These are phyloP conservation scores for Maccullochella peelii DNA, from an alignment of 2,113 vertebrate genomes.

Conservation along the genomic window DNA sequence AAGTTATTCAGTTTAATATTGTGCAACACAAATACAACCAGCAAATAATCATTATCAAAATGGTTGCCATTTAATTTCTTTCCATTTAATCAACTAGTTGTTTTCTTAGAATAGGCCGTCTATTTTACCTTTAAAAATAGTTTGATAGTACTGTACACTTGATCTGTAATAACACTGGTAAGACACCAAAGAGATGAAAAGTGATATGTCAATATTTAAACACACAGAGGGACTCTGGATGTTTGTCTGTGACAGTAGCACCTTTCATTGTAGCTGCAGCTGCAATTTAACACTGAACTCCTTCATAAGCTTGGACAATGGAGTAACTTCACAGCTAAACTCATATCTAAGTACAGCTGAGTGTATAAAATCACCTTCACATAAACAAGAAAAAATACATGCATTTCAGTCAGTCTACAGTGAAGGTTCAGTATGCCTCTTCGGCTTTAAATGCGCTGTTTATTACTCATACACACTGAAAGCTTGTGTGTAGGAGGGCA, in stretches of 20 bases:
- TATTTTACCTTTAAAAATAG: not conserved
- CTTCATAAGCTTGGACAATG: not conserved
- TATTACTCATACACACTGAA: conserved; percentile 58
- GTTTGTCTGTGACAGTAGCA: not conserved
- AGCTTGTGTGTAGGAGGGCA: conserved; percentile 61
- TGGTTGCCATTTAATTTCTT: not conserved
- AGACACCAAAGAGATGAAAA: not conserved
- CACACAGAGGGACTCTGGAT: not conserved
- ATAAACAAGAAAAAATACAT: conserved; percentile 3
- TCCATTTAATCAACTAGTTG: not conserved
- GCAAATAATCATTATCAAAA: not conserved
- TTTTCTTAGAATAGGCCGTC: not conserved
- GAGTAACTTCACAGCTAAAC: not conserved
- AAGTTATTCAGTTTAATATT: not conserved
- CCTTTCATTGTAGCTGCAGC: not conserved
- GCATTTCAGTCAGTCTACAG: conserved; percentile 19
- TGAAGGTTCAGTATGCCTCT: conserved; percentile 14
- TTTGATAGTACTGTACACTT: not conserved
- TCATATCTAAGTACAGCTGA: not conserved
- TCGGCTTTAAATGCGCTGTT: conserved; percentile 37
- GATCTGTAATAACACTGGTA: not conserved
- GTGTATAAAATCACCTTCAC: not conserved
- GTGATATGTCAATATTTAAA: not conserved
- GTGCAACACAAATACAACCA: not conserved
- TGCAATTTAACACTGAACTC: not conserved